Evolutionary conservation across 2,113 vertebrate species (phyloP).

Genomic region (Emydura subglobosa): DNA sequence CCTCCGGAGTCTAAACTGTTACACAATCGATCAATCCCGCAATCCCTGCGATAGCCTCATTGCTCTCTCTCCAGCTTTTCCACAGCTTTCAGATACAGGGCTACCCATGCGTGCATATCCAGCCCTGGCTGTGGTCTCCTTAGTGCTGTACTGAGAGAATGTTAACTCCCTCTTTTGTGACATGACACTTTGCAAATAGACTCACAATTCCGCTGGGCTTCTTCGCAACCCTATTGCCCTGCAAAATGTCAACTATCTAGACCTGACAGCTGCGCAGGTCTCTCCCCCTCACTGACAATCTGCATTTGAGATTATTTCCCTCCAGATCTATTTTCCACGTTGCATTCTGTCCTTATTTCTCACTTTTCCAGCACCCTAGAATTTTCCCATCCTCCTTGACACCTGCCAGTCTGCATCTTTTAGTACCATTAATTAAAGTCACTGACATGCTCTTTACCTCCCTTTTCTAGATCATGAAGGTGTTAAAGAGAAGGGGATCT

Average conservation of each 20-base stretch:
- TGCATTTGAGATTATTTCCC: too few relatives aligned
- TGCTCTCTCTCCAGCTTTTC: neutral
- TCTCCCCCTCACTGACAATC: neutral
- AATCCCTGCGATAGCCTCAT: neutral
- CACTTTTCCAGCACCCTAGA: accelerated
- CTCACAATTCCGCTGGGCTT: too few relatives aligned
- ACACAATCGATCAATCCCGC: too few relatives aligned
- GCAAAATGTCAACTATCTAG: too few relatives aligned
- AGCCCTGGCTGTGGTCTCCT: too few relatives aligned
- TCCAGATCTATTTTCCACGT: too few relatives aligned
- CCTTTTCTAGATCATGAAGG: neutral
- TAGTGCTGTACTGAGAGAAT: too few relatives aligned
- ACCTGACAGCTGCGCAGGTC: too few relatives aligned
- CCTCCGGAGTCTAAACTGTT: too few relatives aligned
- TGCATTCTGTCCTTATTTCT: neutral
- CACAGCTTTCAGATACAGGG: neutral
- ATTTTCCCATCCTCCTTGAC: neutral
- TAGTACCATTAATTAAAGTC: accelerated
- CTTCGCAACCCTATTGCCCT: too few relatives aligned
- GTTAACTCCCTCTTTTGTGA: too few relatives aligned
- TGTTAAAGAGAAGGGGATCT: neutral
- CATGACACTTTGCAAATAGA: too few relatives aligned
- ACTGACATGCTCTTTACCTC: neutral
- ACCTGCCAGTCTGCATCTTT: neutral
- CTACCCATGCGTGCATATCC: neutral